phyloP scores from a whole-genome alignment of 2,113 vertebrate genomes.

The Oncorhynchus mykiss region DNA sequence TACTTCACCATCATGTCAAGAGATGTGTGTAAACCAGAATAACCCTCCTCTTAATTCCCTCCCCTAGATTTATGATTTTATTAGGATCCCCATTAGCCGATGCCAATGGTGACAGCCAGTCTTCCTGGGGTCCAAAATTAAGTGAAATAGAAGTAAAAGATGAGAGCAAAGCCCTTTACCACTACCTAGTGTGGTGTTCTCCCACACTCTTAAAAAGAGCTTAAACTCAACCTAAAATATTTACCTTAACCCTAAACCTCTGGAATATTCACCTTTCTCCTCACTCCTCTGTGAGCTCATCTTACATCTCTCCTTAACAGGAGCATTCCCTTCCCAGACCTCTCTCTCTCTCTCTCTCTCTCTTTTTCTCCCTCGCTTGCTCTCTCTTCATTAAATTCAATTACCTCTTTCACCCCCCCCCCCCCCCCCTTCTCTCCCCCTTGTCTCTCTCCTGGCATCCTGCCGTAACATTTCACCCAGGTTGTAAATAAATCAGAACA shows the following conservation, averaged over 20 bases:
- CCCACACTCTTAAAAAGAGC: not conserved
- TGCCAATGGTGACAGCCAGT: too few species aligned
- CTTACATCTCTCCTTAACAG: not conserved
- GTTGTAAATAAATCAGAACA: conserved; percentile 13
- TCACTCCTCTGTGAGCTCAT: not conserved
- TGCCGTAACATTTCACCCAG: conserved; percentile 34
- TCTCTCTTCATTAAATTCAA: not conserved
- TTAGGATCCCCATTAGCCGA: too few species aligned
- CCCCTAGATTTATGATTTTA: too few species aligned
- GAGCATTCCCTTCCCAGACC: not conserved
- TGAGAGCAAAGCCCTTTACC: too few species aligned
- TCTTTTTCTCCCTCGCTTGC: too few species aligned
- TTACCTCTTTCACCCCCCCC: not conserved
- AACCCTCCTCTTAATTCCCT: too few species aligned
- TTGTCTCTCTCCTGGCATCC: not conserved
- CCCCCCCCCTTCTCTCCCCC: not conserved
- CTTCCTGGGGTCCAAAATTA: too few species aligned
- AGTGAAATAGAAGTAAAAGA: too few species aligned
- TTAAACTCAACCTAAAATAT: not conserved
- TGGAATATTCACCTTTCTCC: not conserved
- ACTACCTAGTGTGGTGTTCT: too few species aligned
- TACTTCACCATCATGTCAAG: not conserved
- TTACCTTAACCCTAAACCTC: not conserved
- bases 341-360: not conserved
- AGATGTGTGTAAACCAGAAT: not conserved